Conservation (phyloP, 2,113 vertebrate species). For the Elanus axillaris region DNA sequence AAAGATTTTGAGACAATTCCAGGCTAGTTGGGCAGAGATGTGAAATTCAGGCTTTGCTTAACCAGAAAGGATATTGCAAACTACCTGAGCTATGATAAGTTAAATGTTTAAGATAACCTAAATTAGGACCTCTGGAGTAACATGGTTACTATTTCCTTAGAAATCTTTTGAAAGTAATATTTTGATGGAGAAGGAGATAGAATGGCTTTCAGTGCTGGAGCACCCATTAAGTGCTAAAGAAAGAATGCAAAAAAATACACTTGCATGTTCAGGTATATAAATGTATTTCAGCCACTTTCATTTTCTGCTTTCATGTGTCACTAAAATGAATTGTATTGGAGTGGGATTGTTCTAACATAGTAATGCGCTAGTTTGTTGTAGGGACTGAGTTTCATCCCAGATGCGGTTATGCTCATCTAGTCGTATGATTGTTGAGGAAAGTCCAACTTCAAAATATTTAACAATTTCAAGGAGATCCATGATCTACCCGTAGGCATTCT, state of each 20-base stretch:
- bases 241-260: background rate
- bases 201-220: background rate
- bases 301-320: background rate
- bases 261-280: background rate
- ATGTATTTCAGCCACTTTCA: background rate
- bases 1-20: background rate
- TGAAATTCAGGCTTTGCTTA: background rate
- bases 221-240: background rate
- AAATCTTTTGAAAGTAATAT: background rate
- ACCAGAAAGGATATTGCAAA: background rate
- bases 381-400: background rate
- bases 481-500: background rate
- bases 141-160: background rate
- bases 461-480: background rate
- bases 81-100: background rate
- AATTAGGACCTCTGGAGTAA: background rate
- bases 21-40: background rate
- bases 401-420: background rate
- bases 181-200: background rate
- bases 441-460: conserved; percentile 7
- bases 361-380: background rate
- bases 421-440: background rate
- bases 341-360: background rate
- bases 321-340: background rate
- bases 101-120: background rate